These are phyloP conservation scores for Sapayoa aenigma DNA, from an alignment of 2,113 vertebrate genomes.

Conservation along the genomic window DNA sequence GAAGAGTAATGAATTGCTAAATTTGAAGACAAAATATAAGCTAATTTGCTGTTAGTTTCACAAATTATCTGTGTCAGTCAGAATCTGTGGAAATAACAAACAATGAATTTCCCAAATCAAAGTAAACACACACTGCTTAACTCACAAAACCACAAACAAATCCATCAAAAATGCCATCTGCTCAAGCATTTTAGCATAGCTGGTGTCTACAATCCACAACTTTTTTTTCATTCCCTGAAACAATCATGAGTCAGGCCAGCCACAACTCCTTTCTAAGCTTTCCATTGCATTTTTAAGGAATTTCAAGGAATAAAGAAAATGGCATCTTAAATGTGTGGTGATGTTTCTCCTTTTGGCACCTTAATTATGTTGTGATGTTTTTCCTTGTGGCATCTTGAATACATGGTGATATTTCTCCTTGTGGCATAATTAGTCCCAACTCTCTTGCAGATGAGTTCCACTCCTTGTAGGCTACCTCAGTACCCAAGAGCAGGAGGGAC, in stretches of 20 bases:
- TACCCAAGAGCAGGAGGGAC: neutral
- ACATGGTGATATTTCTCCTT: neutral
- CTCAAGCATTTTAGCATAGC: neutral
- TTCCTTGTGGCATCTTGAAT: neutral
- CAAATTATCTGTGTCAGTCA: neutral
- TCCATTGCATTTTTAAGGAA: neutral
- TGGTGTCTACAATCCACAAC: neutral
- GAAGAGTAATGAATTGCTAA: neutral
- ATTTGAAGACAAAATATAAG: neutral
- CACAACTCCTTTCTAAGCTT: neutral
- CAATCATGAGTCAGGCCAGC: neutral
- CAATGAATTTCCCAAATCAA: neutral
- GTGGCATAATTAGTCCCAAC: accelerated
- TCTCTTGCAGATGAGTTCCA: neutral
- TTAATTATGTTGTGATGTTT: neutral
- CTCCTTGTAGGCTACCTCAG: neutral
- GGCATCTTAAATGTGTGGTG: neutral
- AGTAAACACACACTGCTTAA: neutral
- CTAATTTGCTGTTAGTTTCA: neutral
- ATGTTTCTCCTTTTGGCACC: neutral
- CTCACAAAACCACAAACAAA: neutral
- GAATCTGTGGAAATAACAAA: neutral
- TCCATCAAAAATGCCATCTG: neutral
- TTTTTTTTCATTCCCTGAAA: neutral
- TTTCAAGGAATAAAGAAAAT: neutral